Evolutionary conservation across 2,797 vertebrate species (phyloP).

Genomic region (Acropternis orthonyx): DNA sequence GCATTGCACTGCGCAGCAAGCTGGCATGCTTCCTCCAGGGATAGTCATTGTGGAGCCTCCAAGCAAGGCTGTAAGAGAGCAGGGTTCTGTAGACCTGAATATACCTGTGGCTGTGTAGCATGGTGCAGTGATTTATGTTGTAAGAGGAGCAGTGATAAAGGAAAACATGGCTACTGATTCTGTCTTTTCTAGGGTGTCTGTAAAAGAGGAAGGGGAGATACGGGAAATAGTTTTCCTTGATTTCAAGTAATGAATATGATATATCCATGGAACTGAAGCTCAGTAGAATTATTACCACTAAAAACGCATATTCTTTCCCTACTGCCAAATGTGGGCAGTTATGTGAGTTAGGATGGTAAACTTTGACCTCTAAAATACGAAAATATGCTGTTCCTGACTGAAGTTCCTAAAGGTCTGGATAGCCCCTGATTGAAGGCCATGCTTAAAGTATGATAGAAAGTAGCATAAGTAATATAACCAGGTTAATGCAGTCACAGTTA

Average conservation of each 20-base stretch:
- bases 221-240: not conserved
- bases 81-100: not conserved
- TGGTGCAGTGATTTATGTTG: not conserved
- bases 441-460: not conserved
- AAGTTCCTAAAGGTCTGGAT: not conserved
- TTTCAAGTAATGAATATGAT: not conserved
- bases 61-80: not conserved
- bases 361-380: not conserved
- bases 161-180: not conserved
- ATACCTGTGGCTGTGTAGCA: fast-evolving
- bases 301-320: not conserved
- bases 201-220: not conserved
- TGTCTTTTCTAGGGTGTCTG: not conserved
- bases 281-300: not conserved
- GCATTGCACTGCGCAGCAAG: not conserved
- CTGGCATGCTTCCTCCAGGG: not conserved
- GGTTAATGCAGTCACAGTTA: not conserved
- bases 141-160: not conserved
- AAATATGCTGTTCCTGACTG: not conserved
- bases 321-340: not conserved
- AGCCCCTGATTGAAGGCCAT: not conserved
- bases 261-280: not conserved
- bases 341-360: not conserved
- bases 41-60: fast-evolving
- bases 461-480: not conserved